A percentile compares a stretch with the other conserved stretches of the same genome.
Conservation (phyloP, 2,888 invertebrate genomes). For the Myathropa florea region DNA sequence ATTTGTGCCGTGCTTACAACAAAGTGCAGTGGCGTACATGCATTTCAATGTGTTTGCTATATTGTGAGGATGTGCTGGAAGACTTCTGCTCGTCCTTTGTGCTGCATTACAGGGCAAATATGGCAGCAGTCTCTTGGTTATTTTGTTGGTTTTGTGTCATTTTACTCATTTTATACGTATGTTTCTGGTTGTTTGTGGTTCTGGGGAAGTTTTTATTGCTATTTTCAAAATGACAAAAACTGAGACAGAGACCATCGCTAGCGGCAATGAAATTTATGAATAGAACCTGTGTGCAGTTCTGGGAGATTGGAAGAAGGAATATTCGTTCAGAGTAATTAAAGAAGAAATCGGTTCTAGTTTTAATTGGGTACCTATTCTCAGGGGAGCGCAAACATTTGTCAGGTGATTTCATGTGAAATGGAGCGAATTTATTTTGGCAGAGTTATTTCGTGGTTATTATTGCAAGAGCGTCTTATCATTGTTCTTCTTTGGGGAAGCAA, state of each 20-base stretch:
- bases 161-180: constrained; percentile 37
- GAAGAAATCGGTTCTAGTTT: constrained; percentile 13
- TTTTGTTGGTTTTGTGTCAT: constrained; percentile 5
- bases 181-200: constrained; percentile 53
- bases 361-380: constrained; percentile 30
- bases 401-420: too few relatives aligned
- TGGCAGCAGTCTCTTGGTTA: constrained; percentile 22
- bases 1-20: constrained; percentile 38
- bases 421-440: too few relatives aligned
- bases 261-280: constrained; percentile 64
- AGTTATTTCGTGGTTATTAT: too few relatives aligned
- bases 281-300: constrained; percentile 21
- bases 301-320: constrained; percentile 13
- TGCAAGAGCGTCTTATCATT: too few relatives aligned
- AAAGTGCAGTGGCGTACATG: constrained; percentile 4
- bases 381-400: not conserved
- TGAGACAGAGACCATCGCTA: constrained; percentile 16
- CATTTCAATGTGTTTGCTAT: constrained; percentile 25
- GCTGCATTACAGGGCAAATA: constrained; percentile 49
- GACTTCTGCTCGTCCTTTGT: constrained; percentile 58
- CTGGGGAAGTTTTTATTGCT: constrained; percentile 37
- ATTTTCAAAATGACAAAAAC: not conserved
- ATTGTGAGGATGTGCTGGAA: constrained; percentile 14
- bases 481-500: too few relatives aligned
- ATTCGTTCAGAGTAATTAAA: not conserved